These are phyloP conservation scores for Oncorhynchus gorbuscha DNA, from an alignment of 2,113 vertebrate species.

Conservation along the genomic window DNA sequence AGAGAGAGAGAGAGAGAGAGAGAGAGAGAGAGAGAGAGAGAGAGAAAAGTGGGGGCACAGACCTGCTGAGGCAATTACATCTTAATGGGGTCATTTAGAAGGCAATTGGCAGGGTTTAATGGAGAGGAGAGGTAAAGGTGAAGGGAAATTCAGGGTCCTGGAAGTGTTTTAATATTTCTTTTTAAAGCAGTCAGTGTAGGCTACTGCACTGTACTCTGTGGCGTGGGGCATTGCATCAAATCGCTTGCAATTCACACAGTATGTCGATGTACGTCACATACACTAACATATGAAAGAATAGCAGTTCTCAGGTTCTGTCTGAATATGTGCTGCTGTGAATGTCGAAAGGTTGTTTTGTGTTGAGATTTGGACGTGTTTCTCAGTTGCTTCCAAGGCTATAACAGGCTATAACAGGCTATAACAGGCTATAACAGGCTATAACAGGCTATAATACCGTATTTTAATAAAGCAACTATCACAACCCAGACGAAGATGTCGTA, in stretches of 20 bases:
- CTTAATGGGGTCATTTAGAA: slow-evolving; percentile 99
- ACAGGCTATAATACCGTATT: too few relatives aligned
- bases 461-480: too few relatives aligned
- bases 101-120: slow-evolving; percentile 99
- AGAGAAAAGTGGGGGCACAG: slow-evolving; percentile 64
- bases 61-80: slow-evolving; percentile 99
- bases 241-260: too few relatives aligned
- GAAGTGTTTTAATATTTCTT: slow-evolving; percentile 90
- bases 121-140: slow-evolving; percentile 99
- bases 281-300: slow-evolving; percentile 42
- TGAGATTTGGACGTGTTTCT: too few relatives aligned
- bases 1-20: slow-evolving; percentile 81
- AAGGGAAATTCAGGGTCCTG: slow-evolving; percentile 97
- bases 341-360: too few relatives aligned
- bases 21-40: slow-evolving; percentile 75
- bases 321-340: too few relatives aligned
- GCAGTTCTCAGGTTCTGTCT: slow-evolving; percentile 12
- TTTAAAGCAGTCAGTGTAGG: slow-evolving; percentile 88
- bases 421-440: too few relatives aligned
- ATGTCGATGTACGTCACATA: too few relatives aligned
- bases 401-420: too few relatives aligned
- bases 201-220: slow-evolving; percentile 76
- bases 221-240: slow-evolving; percentile 60
- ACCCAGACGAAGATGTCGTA: too few relatives aligned
- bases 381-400: too few relatives aligned